Evolutionary conservation across 1,140 invertebrate species (phyloP), one percentile per base, ranked within the genome.

Genomic region (Micrasema minimum): DNA sequence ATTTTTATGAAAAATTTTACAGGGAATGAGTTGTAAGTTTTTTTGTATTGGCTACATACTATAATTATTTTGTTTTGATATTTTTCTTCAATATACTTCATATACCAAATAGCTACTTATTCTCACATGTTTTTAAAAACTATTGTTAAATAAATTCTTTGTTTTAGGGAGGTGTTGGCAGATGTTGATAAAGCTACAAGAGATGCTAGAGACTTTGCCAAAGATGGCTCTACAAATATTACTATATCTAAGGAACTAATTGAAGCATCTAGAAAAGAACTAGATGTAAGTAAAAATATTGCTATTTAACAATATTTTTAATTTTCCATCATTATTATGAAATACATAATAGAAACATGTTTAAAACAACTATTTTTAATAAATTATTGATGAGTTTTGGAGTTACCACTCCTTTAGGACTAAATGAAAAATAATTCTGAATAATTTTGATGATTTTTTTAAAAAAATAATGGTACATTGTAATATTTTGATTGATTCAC

Each of bases 361-460:
- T 4, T 50, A 10, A 50, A 2, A 20, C 1, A 23, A 48, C 46
- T 11, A 38, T 38, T 38, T 38, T 38, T 38, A 38, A 38, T 5
- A 5, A 38, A 38, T 38, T 6, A 38, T 6, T n/a, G n/a, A n/a
- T n/a, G n/a, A n/a, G n/a, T n/a, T n/a, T n/a, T n/a, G n/a, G n/a
- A n/a, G n/a, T n/a, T n/a, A n/a, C n/a, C n/a, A n/a, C n/a, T n/a
- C n/a, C n/a, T n/a, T n/a, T n/a, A n/a, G n/a, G n/a, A n/a, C n/a
- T n/a, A n/a, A n/a, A n/a, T n/a, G n/a, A n/a, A 50, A 14, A 43
- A 43, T 16, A 45, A 76, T 79, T 18, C 76, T 93, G 86, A 87
- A 88, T 64, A 91, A 92, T 1, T 80, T 91, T 64, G 88, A 92
- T 71, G 91, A 92, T 74, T 84, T 97, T n/a, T n/a, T n/a, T n/a